phyloP scores from a whole-genome alignment of 2,113 vertebrate species.

The Chloebia gouldiae region DNA sequence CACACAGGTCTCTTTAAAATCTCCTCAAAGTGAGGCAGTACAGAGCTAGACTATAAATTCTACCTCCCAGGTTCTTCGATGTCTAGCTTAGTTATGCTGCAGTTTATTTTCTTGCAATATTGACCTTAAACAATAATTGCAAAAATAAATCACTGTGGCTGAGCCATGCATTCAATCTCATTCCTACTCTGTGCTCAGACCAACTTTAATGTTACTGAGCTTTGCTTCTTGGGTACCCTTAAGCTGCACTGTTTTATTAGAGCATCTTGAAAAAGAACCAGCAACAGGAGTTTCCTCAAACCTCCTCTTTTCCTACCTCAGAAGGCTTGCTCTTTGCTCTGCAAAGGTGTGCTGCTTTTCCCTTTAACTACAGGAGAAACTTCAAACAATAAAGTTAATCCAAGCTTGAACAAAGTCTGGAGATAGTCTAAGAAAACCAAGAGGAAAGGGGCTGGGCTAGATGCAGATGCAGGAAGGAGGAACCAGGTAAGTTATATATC shows the following conservation, averaged over 20 bases:
- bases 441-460: background rate
- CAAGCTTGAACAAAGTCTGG: background rate
- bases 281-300: background rate
- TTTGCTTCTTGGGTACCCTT: background rate
- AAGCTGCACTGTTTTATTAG: background rate
- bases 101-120: background rate
- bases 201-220: background rate
- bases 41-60: background rate
- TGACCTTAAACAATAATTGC: constrained; percentile 34
- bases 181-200: background rate
- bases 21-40: background rate
- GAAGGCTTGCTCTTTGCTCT: background rate
- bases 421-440: background rate
- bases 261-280: background rate
- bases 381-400: background rate
- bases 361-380: background rate
- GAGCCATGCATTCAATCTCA: background rate
- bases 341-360: background rate
- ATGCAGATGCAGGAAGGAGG: background rate
- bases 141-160: background rate
- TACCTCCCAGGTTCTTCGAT: background rate
- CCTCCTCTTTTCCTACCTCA: background rate
- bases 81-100: background rate
- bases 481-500: background rate
- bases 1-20: background rate